Evolutionary conservation across 2,113 vertebrate genomes (phyloP), one percentile per base, ranked within the genome.

Genomic region (Laticauda colubrina): DNA sequence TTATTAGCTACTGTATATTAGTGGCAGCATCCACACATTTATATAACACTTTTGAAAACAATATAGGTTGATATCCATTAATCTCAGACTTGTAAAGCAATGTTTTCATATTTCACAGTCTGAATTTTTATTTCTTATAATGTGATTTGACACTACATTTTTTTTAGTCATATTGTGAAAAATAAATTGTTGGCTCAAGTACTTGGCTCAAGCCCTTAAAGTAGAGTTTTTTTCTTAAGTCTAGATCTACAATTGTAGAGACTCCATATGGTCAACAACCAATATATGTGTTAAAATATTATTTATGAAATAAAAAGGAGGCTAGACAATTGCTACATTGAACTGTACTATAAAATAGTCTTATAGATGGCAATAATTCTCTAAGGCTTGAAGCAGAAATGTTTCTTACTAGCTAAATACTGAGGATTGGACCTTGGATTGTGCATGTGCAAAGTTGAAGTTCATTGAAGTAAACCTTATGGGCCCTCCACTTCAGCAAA

Each of bases 231-330:
- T n/a, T 24, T n/a, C 29, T 51, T 88, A 54, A 12, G 14, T 88
- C 29, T 53, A 54, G 15, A 55, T 34, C 87, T n/a, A 29, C 43
- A 55, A 9, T 88, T 54, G 15, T 54, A 88, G 29, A 55, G 34
- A 55, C 29, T 53, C 8, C 7, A 8, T 34, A 55, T 29, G 55
- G 34, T 29, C 23, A 88, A 54, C 14, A 55, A 55, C 12, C 15
- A 88, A 88, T 54, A 88, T 55, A 53, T 88, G 29, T 88, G 53
- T n/a, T 88, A n/a, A 88, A 88, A 55, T 55, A 88, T 88, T n/a
- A 20, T 20, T 6, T 54, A 55, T 29, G 15, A 10, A 34, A n/a
- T 88, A 69, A 81, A 81, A 81, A 39, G 69, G 6, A 9, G 18
- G 34, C 18, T 81, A 43, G 75, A 43, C 75, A 43, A 81, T 81